Evolutionary conservation across 2,113 vertebrate species (phyloP).

Genomic region (Psilopogon haemacephalus): DNA sequence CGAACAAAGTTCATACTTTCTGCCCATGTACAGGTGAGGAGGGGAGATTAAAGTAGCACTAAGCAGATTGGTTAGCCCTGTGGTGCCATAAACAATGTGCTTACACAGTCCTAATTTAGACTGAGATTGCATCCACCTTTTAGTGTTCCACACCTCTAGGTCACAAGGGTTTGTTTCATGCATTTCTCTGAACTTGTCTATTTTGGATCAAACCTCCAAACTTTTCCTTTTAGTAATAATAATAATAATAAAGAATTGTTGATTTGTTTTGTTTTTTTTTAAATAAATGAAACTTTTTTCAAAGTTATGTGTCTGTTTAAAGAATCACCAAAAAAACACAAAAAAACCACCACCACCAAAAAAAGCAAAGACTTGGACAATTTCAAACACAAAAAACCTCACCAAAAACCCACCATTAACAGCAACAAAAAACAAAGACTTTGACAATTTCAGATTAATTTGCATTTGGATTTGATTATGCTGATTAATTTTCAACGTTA

Average conservation of each 20-base stretch:
- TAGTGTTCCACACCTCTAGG: background rate
- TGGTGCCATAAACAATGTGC: background rate
- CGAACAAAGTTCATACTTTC: background rate
- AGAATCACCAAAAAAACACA: no score
- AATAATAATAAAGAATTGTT: background rate
- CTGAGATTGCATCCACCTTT: background rate
- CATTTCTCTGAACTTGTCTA: background rate
- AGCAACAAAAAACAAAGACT: background rate
- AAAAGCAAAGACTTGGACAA: background rate
- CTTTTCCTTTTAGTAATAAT: background rate
- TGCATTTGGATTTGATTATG: background rate
- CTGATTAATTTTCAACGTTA: background rate
- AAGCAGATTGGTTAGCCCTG: background rate
- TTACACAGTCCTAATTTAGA: background rate
- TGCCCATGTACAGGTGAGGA: background rate
- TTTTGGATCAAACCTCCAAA: background rate
- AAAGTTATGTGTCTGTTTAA: background rate
- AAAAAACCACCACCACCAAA: no score
- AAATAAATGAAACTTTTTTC: background rate
- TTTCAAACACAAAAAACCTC: no score
- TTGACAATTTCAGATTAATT: background rate
- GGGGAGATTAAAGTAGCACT: background rate
- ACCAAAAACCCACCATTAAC: no score
- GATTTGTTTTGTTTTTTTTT: background rate
- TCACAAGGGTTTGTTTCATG: background rate